Conservation (phyloP, 2,113 vertebrate species). For the Harpagus bidentatus region DNA sequence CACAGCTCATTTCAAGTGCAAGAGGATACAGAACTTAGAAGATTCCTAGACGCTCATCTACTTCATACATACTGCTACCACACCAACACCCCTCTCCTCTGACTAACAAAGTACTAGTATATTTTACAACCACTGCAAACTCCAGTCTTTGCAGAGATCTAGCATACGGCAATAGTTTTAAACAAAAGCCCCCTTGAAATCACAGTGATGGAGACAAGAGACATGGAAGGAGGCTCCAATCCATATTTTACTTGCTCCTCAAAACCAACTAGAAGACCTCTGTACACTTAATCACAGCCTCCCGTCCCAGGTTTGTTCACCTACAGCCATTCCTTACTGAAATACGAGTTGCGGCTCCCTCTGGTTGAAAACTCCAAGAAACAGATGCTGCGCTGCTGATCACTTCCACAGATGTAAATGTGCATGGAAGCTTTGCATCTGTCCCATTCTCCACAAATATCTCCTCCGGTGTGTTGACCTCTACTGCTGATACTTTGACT, state of each 20-base stretch:
- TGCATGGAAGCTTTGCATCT: conserved; percentile 80
- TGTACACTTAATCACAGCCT: background rate
- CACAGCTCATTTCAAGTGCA: background rate
- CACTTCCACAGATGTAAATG: conserved; percentile 81
- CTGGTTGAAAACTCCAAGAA: conserved; percentile 83
- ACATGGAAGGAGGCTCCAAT: background rate
- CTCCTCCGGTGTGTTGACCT: conserved; percentile 79
- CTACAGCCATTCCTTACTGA: conserved; percentile 66
- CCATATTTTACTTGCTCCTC: background rate
- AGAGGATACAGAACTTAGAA: background rate
- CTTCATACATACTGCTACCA: background rate
- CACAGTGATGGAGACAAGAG: background rate
- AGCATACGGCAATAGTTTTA: background rate
- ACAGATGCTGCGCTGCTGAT: conserved; percentile 76
- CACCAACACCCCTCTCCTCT: background rate
- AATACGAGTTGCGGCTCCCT: conserved; percentile 59
- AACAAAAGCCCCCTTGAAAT: background rate
- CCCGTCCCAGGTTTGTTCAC: background rate
- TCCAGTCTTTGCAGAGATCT: background rate
- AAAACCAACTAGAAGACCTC: background rate
- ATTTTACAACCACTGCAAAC: background rate
- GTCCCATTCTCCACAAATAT: conserved; percentile 89
- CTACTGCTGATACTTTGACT: conserved; percentile 70
- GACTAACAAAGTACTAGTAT: background rate
- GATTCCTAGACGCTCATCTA: background rate